Evolutionary conservation across 1,140 invertebrate species (phyloP), one percentile per base, ranked within the genome.

Genomic region (Dufourea novaeangliae): DNA sequence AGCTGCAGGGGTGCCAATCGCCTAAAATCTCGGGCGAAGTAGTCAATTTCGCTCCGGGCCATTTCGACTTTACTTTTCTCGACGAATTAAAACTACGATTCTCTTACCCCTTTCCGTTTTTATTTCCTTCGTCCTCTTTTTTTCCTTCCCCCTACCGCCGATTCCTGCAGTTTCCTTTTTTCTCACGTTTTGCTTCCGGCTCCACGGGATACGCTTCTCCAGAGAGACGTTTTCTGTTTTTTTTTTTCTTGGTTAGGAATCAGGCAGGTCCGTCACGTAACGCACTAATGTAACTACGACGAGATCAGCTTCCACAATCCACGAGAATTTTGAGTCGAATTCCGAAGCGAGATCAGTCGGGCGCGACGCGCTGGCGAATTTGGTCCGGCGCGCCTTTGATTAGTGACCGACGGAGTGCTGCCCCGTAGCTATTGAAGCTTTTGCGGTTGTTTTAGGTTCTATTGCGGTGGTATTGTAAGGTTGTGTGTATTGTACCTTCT

Each of bases 261-360:
- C 80, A 79, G 44, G 71, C 64, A 83, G 57, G 56, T 80, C 29
- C 61, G 80, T 84, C 80, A 84, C 80, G 82, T 83, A 84, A 79
- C 29, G 39, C 39, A 22, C 76, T 72, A 79, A 83, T 39, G 80
- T 68, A 70, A 71, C 66, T 75, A 67, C 70, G 66, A 77, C 44
- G 76, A 25, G 56, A 79, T 54, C 62, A 17, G 61, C 29, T 56
- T 66, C 44, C 46, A 41, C 57, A 70, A 83, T 83, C 76, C 17
- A 5, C 39, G 56, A 59, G 22, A 67, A 73, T 78, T 78, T 82
- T 64, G 17, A 46, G 66, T 61, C 61, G 25, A 27, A 79, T 34
- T 20, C n/a, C n/a, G 44, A 46, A 56, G 22, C 39, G 22, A 39
- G 46, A 12, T 41, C 71, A 50, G 20, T 22, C 11, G 32, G 22